Conservation (phyloP, 1,140 invertebrate genomes). For the Cherax destructor region DNA sequence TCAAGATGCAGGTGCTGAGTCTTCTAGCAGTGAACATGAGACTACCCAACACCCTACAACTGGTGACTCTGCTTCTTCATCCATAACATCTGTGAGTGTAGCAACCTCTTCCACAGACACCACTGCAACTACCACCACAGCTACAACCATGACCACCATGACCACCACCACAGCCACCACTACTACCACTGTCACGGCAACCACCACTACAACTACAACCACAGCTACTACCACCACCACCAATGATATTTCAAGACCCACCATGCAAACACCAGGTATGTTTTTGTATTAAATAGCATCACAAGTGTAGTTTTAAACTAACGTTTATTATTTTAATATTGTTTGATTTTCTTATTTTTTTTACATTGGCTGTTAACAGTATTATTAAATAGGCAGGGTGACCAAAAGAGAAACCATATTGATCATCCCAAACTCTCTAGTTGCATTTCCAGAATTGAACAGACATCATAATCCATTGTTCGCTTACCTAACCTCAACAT, state of each 20-base stretch:
- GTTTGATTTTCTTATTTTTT: no score
- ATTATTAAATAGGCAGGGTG: no score
- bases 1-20: background rate
- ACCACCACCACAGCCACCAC: slow-evolving; percentile 14
- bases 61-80: background rate
- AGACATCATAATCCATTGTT: no score
- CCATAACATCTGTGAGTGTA: background rate
- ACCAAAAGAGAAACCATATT: no score
- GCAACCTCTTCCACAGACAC: slow-evolving; percentile 7
- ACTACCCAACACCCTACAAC: slow-evolving; percentile 4
- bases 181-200: slow-evolving; percentile 45
- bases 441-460: no score
- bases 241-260: slow-evolving; percentile 26
- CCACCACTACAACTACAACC: slow-evolving; percentile 31
- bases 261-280: slow-evolving; percentile 41
- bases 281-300: no score
- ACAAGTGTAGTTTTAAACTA: no score
- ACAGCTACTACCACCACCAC: slow-evolving; percentile 39
- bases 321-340: no score
- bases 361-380: no score
- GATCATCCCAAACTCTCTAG: no score
- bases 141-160: background rate
- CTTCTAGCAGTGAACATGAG: slow-evolving; percentile 39
- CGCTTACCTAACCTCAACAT: no score
- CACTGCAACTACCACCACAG: background rate